phyloP scores from a whole-genome alignment of 2,888 invertebrate genomes.

The Merodon equestris region DNA sequence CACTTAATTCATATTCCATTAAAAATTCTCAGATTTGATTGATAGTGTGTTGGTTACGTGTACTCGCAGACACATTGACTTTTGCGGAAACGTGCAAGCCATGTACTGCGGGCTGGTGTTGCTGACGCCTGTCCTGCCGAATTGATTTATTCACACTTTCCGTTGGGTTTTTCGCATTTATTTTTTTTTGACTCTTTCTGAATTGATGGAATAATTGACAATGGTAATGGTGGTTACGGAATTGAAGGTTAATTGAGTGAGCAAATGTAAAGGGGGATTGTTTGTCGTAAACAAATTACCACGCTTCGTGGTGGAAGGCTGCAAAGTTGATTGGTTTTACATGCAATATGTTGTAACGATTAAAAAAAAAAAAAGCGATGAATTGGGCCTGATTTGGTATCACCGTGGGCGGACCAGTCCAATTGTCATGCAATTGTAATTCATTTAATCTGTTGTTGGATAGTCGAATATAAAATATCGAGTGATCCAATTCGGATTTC shows the following conservation, averaged over 20 bases:
- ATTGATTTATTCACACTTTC: conserved; percentile 12
- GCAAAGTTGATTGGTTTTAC: no score
- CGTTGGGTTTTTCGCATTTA: conserved; percentile 56
- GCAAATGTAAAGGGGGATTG: conserved; percentile 4
- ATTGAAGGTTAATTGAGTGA: conserved; percentile 58
- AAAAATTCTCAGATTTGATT: conserved; percentile 62
- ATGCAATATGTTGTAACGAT: no score
- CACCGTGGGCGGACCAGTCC: no score
- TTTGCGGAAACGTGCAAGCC: conserved; percentile 31
- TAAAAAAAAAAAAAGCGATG: no score
- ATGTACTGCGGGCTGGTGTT: background rate
- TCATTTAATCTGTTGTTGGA: no score
- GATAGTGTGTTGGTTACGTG: conserved; percentile 48
- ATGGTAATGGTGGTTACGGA: conserved; percentile 72
- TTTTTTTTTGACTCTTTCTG: conserved; percentile 69
- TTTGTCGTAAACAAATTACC: conserved; percentile 7
- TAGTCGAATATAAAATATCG: no score
- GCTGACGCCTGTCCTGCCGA: conserved; percentile 17
- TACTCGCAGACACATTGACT: conserved; percentile 8
- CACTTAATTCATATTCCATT: conserved; percentile 68
- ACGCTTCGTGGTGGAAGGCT: background rate
- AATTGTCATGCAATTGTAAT: no score
- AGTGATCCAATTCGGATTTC: no score
- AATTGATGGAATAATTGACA: conserved; percentile 77
- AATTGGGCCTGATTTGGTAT: no score